Conservation (phyloP, 2,113 vertebrate species). For the Campylomormyrus tamandua region DNA sequence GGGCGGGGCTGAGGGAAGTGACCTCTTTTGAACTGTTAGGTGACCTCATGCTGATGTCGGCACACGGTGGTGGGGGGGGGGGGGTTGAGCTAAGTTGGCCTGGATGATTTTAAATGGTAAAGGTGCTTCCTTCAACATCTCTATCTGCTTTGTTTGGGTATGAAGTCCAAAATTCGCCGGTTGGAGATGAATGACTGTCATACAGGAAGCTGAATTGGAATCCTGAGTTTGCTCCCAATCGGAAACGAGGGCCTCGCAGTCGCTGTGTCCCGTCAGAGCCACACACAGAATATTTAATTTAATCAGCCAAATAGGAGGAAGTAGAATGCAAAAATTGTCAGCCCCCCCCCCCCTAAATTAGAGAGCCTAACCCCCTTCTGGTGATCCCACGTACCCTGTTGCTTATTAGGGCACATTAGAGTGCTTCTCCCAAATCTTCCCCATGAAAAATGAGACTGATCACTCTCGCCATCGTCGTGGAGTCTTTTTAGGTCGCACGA, state of each 20-base stretch:
- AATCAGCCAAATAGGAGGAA: background rate
- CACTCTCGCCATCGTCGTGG: background rate
- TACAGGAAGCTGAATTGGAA: background rate
- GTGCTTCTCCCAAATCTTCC: background rate
- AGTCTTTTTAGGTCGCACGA: background rate
- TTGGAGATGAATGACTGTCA: background rate
- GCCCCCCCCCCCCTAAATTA: background rate
- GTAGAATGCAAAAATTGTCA: background rate
- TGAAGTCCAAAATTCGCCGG: background rate
- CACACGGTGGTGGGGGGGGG: background rate
- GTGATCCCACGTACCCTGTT: background rate
- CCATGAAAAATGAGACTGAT: background rate
- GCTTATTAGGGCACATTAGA: background rate
- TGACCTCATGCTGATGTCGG: constrained; percentile 40
- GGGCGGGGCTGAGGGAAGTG: constrained; percentile 20
- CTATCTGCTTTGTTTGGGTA: background rate
- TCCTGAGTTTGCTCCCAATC: background rate
- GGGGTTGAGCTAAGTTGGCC: background rate
- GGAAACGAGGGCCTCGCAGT: background rate
- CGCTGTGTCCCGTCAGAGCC: background rate
- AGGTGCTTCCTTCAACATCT: background rate
- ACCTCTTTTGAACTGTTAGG: constrained; percentile 38
- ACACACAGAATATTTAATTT: background rate
- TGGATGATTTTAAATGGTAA: background rate
- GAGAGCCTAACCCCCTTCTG: background rate